Percentiles rank a stretch among this genome's conserved stretches.
Conservation (phyloP, 2,797 vertebrate genomes). For the Ambastaia sidthimunki region DNA sequence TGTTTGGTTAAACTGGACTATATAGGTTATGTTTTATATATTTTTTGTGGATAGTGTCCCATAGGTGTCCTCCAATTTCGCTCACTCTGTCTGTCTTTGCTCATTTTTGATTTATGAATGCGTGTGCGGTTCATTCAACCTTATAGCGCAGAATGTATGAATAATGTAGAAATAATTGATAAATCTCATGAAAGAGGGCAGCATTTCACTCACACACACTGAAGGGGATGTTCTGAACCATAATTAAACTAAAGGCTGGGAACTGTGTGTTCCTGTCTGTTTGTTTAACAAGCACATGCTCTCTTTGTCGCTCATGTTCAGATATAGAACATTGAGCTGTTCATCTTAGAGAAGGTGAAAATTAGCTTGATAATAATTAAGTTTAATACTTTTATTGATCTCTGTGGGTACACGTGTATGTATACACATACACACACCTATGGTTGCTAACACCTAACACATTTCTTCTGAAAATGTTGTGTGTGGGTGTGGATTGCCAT, state of each 20-base stretch:
- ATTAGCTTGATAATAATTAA: neutral
- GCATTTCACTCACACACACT: neutral
- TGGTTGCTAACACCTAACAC: neutral
- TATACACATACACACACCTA: neutral
- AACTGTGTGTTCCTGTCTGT: slow-evolving; percentile 20
- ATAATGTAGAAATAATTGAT: slow-evolving; percentile 29
- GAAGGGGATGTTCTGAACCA: slow-evolving; percentile 21
- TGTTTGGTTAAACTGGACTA: too few relatives aligned
- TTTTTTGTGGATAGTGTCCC: too few relatives aligned
- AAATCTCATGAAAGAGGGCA: neutral
- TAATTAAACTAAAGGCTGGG: slow-evolving; percentile 1
- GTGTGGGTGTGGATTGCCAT: too few relatives aligned
- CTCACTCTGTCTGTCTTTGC: neutral
- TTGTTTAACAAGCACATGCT: slow-evolving; percentile 6
- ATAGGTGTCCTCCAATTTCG: neutral
- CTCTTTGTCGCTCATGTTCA: neutral
- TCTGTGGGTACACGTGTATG: neutral
- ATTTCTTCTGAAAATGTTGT: too few relatives aligned
- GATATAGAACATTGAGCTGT: neutral
- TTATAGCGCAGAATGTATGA: neutral
- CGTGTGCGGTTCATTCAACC: neutral
- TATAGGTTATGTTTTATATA: too few relatives aligned
- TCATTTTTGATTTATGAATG: slow-evolving; percentile 11
- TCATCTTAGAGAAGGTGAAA: neutral
- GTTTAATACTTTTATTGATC: neutral